These are phyloP conservation scores for Operophtera brumata DNA, from an alignment of 2,888 invertebrate species.

Conservation along the genomic window DNA sequence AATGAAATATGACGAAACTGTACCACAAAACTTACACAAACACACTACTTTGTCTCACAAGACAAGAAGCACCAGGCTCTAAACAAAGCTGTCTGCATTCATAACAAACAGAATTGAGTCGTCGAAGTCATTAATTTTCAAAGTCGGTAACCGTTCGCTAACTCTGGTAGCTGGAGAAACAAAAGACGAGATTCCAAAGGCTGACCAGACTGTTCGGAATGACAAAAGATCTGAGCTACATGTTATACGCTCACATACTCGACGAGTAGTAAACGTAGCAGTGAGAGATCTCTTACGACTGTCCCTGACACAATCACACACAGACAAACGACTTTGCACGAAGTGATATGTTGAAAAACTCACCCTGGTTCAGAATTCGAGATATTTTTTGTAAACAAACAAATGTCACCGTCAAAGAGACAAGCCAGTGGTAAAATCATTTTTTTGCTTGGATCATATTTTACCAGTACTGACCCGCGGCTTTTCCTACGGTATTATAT, in stretches of 20 bases:
- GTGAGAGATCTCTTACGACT: slow-evolving; percentile 4
- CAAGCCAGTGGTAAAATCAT: too few species aligned
- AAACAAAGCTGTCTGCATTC: slow-evolving; percentile 44
- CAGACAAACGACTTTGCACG: not conserved
- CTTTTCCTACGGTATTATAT: too few species aligned
- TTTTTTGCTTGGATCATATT: too few species aligned
- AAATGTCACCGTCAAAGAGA: too few species aligned
- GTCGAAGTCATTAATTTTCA: slow-evolving; percentile 73
- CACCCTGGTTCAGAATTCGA: too few species aligned
- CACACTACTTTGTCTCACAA: slow-evolving; percentile 37
- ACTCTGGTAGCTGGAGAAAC: slow-evolving; percentile 49
- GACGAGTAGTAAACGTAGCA: slow-evolving; percentile 3
- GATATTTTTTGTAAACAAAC: too few species aligned
- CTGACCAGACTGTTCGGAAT: slow-evolving; percentile 52
- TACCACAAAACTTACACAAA: slow-evolving; percentile 17
- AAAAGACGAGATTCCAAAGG: slow-evolving; percentile 41
- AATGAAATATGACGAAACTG: slow-evolving; percentile 6
- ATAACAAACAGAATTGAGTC: slow-evolving; percentile 48
- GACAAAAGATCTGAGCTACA: slow-evolving; percentile 55
- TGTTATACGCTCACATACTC: slow-evolving; percentile 57
- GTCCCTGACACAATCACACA: not conserved
- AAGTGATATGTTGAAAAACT: not conserved
- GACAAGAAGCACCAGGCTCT: slow-evolving; percentile 36
- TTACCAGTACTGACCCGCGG: too few species aligned
- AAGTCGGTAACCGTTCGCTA: slow-evolving; percentile 59